Conservation (phyloP, 2,888 invertebrate genomes). For the Acleris sparsana region DNA sequence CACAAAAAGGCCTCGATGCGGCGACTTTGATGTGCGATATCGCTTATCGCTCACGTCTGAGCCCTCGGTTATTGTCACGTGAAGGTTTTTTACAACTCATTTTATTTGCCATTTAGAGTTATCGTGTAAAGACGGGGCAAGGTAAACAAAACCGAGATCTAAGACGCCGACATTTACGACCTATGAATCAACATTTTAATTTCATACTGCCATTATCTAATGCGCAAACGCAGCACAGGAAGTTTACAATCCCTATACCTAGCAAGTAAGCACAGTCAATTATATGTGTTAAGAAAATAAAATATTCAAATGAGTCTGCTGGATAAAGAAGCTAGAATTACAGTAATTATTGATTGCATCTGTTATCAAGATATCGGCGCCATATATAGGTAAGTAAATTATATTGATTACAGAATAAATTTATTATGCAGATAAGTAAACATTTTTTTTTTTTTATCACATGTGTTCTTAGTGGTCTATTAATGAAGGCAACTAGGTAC, state of each 20-base stretch:
- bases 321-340: not conserved
- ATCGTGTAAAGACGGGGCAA: conserved; percentile 8
- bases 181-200: not conserved
- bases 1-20: conserved; percentile 42
- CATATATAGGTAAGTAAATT: no score
- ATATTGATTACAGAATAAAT: no score
- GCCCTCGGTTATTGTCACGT: conserved; percentile 44
- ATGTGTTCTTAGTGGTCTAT: no score
- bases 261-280: no score
- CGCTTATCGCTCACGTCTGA: conserved; percentile 54
- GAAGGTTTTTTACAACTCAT: conserved; percentile 30
- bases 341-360: no score
- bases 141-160: conserved; percentile 18
- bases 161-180: not conserved
- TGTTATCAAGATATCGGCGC: no score
- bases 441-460: no score
- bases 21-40: conserved; percentile 57
- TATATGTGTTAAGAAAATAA: no score
- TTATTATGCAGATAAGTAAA: no score
- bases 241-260: no score
- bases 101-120: conserved; percentile 30
- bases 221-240: no score
- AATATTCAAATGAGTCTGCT: not conserved
- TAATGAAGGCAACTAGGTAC: no score
- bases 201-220: not conserved